Evolutionary conservation across 2,113 vertebrate species (phyloP).

Genomic region (Psittacus erithacus): DNA sequence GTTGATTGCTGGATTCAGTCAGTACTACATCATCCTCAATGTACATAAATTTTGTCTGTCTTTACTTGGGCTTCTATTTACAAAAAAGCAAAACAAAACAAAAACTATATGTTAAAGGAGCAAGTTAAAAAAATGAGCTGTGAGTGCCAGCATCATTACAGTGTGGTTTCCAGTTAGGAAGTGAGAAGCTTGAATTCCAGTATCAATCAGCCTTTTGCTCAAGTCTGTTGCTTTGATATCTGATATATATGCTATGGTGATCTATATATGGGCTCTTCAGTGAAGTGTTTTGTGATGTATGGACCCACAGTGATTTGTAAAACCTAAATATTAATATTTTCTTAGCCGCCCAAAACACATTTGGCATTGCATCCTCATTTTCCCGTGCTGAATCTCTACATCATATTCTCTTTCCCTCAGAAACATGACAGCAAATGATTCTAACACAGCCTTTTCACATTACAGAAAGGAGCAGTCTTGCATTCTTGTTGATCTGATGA

Average conservation of each 20-base stretch:
- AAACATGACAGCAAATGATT: not conserved
- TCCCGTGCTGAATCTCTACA: not conserved
- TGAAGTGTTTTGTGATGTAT: not conserved
- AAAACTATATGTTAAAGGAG: not conserved
- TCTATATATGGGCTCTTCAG: not conserved
- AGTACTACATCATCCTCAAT: not conserved
- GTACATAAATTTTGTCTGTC: not conserved
- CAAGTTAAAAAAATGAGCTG: not conserved
- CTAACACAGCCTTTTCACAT: not conserved
- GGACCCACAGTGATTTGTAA: not conserved
- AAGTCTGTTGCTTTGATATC: not conserved
- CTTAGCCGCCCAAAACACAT: not conserved
- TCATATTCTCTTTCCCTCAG: not conserved
- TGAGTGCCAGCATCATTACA: not conserved
- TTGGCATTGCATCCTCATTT: not conserved
- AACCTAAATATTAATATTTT: not conserved
- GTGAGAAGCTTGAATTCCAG: not conserved
- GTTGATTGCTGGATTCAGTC: not conserved
- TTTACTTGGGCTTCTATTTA: not conserved
- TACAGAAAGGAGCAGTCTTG: conserved; percentile 87
- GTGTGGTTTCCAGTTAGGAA: not conserved
- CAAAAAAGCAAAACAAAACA: not conserved
- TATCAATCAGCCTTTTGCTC: not conserved
- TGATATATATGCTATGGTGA: not conserved
- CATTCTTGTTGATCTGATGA: conserved; percentile 83